Evolutionary conservation across 1,140 invertebrate species (phyloP).

Genomic region (Trichomalopsis sarcophagae): DNA sequence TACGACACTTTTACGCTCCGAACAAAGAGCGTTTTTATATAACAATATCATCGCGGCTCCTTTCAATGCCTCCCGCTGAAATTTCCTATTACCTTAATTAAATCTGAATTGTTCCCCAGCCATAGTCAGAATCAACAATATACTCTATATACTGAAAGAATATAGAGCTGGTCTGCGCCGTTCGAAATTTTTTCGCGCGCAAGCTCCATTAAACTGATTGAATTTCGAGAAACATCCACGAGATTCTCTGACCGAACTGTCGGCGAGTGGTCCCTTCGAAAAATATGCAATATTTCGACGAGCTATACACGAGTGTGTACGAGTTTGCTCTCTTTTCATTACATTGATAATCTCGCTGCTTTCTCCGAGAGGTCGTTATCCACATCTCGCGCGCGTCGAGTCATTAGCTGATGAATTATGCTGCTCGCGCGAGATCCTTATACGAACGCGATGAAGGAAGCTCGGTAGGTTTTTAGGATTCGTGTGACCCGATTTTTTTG

Average conservation of each 20-base stretch:
- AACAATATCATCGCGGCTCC: not conserved
- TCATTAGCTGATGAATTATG: slow-evolving; percentile 8
- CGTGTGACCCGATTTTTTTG: too few relatives aligned
- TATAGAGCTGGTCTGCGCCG: too few relatives aligned
- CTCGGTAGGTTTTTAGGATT: too few relatives aligned
- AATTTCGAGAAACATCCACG: not conserved
- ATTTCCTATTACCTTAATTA: not conserved
- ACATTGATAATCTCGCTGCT: not conserved
- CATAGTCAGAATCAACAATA: not conserved
- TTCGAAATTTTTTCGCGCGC: not conserved
- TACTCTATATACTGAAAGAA: not conserved
- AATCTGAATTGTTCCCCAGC: not conserved
- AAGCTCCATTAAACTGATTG: not conserved
- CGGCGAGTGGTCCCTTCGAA: not conserved
- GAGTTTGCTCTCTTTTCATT: not conserved
- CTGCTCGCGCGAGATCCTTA: not conserved
- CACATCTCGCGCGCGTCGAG: not conserved
- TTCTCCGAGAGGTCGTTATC: not conserved
- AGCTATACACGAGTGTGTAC: too few relatives aligned
- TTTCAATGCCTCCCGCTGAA: not conserved
- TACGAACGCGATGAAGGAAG: too few relatives aligned
- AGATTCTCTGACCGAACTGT: not conserved
- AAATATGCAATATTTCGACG: not conserved
- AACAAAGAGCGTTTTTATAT: not conserved
- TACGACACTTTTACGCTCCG: not conserved